Evolutionary conservation across 2,797 vertebrate species (phyloP).

Genomic region (Cuniculus paca): DNA sequence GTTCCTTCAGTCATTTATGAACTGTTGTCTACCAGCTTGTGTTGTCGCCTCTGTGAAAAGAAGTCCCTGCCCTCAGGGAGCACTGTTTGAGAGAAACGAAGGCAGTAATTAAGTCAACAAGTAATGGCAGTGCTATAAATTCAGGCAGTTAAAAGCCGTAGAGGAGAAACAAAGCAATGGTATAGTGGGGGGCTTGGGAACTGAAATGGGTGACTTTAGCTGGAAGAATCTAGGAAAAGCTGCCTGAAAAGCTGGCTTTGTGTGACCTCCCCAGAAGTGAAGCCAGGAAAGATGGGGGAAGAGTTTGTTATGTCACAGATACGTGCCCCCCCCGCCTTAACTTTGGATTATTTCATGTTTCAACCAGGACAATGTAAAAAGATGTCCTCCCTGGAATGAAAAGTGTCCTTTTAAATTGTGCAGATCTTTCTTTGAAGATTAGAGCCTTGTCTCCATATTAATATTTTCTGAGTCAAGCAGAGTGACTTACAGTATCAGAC

Average conservation of each 20-base stretch:
- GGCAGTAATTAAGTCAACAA: neutral
- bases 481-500: constrained; percentile 13
- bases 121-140: no score
- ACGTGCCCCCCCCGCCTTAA: neutral
- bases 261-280: neutral
- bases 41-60: neutral
- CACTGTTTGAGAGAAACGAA: neutral
- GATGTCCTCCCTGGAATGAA: constrained; percentile 21
- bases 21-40: neutral
- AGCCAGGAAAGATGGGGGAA: neutral
- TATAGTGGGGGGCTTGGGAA: neutral
- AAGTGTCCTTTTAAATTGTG: constrained; percentile 34
- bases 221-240: neutral
- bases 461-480: neutral
- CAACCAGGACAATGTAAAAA: neutral
- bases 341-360: constrained; percentile 33
- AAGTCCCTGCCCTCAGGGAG: neutral
- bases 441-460: neutral
- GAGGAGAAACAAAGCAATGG: neutral
- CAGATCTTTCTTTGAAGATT: constrained; percentile 11
- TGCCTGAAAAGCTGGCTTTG: neutral
- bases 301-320: neutral
- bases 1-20: neutral
- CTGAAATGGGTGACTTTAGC: neutral
- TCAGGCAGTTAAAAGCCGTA: neutral